phyloP scores from a whole-genome alignment of 2,797 vertebrate genomes.

The Rhabdomys pumilio region DNA sequence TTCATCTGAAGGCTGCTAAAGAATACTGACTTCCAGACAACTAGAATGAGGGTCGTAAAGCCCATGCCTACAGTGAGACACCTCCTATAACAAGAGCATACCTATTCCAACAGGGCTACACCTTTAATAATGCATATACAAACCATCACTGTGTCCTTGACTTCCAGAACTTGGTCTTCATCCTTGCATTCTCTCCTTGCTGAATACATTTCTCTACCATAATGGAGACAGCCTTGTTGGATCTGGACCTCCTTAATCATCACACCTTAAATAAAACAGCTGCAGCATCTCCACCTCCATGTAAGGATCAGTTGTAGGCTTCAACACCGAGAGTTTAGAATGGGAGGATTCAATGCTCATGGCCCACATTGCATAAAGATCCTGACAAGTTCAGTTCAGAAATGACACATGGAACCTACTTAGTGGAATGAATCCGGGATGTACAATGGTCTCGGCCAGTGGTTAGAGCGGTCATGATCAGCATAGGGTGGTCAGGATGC shows the following conservation, averaged over 20 bases:
- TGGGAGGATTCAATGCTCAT: not conserved
- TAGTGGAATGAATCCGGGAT: not conserved
- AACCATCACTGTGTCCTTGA: too few relatives aligned
- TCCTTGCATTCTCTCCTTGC: not conserved
- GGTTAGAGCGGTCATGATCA: fast-evolving
- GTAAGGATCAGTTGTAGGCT: not conserved
- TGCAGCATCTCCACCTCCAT: not conserved
- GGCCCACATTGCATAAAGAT: not conserved
- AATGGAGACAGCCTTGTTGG: not conserved
- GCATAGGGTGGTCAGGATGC: not conserved
- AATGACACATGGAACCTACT: not conserved
- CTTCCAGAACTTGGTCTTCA: not conserved
- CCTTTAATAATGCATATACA: too few relatives aligned
- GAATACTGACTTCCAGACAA: too few relatives aligned
- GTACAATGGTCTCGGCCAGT: not conserved
- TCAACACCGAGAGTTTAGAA: not conserved
- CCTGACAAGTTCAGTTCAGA: not conserved
- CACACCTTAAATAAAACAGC: not conserved
- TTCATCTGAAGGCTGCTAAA: too few relatives aligned
- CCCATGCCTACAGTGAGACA: too few relatives aligned
- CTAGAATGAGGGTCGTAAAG: too few relatives aligned
- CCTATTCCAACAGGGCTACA: too few relatives aligned
- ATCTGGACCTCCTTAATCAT: not conserved
- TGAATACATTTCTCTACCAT: not conserved
- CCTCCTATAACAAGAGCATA: too few relatives aligned